Percentiles rank a stretch among this genome's conserved stretches.
These are phyloP conservation scores for Orchesella flavescens DNA, from an alignment of 2,888 invertebrate genomes.

Conservation along the genomic window DNA sequence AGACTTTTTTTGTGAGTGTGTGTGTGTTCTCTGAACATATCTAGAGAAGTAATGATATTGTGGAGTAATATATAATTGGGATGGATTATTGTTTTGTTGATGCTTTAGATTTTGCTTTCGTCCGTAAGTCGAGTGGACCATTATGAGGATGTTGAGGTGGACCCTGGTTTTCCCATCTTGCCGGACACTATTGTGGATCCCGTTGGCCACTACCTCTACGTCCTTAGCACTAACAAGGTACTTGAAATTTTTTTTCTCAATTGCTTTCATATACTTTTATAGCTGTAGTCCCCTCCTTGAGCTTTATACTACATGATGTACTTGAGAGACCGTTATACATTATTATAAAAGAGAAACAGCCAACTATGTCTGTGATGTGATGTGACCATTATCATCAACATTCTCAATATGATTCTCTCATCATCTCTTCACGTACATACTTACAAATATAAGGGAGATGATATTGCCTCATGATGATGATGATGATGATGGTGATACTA, in stretches of 20 bases:
- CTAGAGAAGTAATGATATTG: conserved; percentile 11
- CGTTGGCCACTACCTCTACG: conserved; percentile 87
- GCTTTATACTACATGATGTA: conserved; percentile 46
- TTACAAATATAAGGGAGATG: not conserved
- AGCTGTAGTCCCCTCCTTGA: too few species aligned
- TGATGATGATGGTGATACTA: conserved; percentile 3
- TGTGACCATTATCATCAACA: conserved; percentile 36
- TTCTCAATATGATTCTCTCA: conserved; percentile 25
- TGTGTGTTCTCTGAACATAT: not conserved
- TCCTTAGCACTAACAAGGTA: conserved; percentile 85
- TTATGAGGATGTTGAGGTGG: conserved; percentile 90
- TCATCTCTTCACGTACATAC: conserved; percentile 4
- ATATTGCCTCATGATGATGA: conserved; percentile 5
- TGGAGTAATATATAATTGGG: conserved; percentile 47
- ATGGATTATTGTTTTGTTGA: conserved; percentile 52
- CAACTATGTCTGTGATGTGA: conserved; percentile 35
- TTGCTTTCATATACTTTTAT: not conserved
- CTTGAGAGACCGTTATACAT: not conserved
- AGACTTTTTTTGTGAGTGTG: not conserved
- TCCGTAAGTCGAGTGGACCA: conserved; percentile 82
- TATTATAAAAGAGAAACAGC: not conserved
- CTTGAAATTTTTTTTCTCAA: conserved; percentile 42
- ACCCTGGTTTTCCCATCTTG: conserved; percentile 85
- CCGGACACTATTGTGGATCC: conserved; percentile 91
- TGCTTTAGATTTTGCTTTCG: conserved; percentile 80